These are phyloP conservation scores for Lophius americanus DNA, from an alignment of 2,797 vertebrate species.

Conservation along the genomic window DNA sequence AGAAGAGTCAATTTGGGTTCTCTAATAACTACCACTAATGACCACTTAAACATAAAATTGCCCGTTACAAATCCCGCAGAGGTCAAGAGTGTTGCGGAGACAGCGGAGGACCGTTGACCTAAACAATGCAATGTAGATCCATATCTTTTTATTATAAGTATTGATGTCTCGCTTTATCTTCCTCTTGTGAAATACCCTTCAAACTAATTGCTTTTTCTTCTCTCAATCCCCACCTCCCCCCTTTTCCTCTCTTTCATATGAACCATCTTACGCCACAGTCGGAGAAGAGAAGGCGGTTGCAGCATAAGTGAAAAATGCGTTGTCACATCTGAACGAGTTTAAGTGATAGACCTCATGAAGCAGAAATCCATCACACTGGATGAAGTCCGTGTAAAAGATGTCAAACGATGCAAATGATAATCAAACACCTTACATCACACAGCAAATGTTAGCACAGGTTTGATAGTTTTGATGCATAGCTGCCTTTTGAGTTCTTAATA, in stretches of 20 bases:
- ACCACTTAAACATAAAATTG: slow-evolving; percentile 36
- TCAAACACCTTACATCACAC: not conserved
- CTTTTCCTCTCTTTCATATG: slow-evolving; percentile 8
- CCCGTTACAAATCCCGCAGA: slow-evolving; percentile 46
- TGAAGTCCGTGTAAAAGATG: not conserved
- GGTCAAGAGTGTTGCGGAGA: slow-evolving; percentile 43
- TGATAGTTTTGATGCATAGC: not conserved
- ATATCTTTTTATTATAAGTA: slow-evolving; percentile 59
- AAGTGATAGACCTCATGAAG: not conserved
- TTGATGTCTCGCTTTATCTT: slow-evolving; percentile 23
- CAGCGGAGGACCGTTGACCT: slow-evolving; percentile 16
- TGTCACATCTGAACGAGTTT: no score
- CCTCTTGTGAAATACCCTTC: slow-evolving; percentile 29
- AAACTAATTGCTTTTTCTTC: slow-evolving; percentile 21
- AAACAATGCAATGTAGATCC: slow-evolving; percentile 38
- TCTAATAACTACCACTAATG: slow-evolving; percentile 34
- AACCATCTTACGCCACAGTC: not conserved
- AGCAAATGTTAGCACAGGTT: not conserved
- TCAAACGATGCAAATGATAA: not conserved
- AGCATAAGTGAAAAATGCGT: not conserved
- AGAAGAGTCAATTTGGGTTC: slow-evolving; percentile 15
- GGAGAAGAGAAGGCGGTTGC: not conserved
- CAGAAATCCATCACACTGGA: not conserved
- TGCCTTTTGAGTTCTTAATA: not conserved
- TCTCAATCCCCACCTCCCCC: slow-evolving; percentile 19